Evolutionary conservation across 2,888 invertebrate genomes (phyloP).

Genomic region (Steinernema carpocapsae): DNA sequence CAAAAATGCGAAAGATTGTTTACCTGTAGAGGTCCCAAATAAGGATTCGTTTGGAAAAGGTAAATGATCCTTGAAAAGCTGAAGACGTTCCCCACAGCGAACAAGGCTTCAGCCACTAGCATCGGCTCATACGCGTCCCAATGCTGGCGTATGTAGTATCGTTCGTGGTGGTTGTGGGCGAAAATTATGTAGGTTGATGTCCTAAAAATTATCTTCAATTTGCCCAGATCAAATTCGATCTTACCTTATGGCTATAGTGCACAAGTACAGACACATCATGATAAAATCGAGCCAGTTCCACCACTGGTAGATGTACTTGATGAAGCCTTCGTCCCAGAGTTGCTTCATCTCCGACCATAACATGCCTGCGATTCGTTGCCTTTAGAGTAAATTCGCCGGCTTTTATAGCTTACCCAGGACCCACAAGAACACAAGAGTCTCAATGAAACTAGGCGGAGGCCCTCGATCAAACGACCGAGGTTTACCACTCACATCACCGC

Average conservation of each 20-base stretch:
- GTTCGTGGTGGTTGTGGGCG: constrained; percentile 42
- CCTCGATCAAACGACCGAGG: constrained; percentile 69
- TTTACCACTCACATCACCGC: constrained; percentile 44
- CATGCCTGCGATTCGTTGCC: constrained; percentile 70
- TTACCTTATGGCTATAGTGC: constrained; percentile 72
- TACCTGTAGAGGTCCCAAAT: constrained; percentile 73
- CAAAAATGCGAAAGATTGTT: too few relatives aligned
- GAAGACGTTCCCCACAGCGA: constrained; percentile 74
- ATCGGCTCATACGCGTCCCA: constrained; percentile 74
- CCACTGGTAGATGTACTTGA: constrained; percentile 73
- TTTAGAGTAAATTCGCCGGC: not conserved
- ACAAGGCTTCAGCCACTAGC: constrained; percentile 72
- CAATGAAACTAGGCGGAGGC: constrained; percentile 72
- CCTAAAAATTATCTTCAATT: constrained; percentile 39
- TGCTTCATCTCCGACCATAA: constrained; percentile 74
- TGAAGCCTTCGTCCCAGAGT: constrained; percentile 73
- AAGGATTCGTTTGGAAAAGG: constrained; percentile 74
- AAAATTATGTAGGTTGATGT: constrained; percentile 53
- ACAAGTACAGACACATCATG: constrained; percentile 74
- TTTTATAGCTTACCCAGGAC: constrained; percentile 70
- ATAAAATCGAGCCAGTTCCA: constrained; percentile 75
- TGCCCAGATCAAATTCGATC: constrained; percentile 49
- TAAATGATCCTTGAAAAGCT: constrained; percentile 73
- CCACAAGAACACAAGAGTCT: constrained; percentile 73
- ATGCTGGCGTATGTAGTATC: constrained; percentile 66